phyloP scores from a whole-genome alignment of 2,113 vertebrate species.

The Sula dactylatra region DNA sequence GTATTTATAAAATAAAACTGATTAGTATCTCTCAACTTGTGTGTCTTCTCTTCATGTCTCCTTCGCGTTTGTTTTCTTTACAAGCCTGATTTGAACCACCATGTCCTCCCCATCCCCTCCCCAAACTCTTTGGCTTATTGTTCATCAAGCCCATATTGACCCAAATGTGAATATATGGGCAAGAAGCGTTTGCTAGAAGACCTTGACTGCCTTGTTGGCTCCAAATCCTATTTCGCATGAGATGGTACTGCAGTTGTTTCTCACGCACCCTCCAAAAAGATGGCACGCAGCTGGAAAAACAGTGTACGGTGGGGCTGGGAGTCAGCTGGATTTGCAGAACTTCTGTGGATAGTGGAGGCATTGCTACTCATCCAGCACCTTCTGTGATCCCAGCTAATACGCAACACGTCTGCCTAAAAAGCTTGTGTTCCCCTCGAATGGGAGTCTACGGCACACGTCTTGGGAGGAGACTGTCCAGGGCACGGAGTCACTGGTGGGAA shows the following conservation, averaged over 20 bases:
- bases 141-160: neutral
- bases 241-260: neutral
- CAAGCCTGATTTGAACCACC: neutral
- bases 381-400: neutral
- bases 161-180: neutral
- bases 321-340: neutral
- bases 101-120: neutral
- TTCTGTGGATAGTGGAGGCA: neutral
- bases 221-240: neutral
- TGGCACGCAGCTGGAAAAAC: neutral
- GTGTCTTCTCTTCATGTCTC: conserved; percentile 48
- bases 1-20: conserved; percentile 78
- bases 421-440: neutral
- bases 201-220: neutral
- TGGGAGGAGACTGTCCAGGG: accelerated
- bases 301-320: neutral
- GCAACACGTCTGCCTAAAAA: neutral
- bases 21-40: conserved; percentile 65
- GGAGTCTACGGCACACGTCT: neutral
- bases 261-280: neutral
- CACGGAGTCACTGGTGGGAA: neutral
- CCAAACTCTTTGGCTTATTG: neutral
- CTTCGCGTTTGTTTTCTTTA: neutral
- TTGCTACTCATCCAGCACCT: neutral
- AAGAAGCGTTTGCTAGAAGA: neutral